Percentiles rank a stretch among this genome's conserved stretches.
These are phyloP conservation scores for Sitobion miscanthi DNA, from an alignment of 1,140 invertebrate species.

Conservation along the genomic window DNA sequence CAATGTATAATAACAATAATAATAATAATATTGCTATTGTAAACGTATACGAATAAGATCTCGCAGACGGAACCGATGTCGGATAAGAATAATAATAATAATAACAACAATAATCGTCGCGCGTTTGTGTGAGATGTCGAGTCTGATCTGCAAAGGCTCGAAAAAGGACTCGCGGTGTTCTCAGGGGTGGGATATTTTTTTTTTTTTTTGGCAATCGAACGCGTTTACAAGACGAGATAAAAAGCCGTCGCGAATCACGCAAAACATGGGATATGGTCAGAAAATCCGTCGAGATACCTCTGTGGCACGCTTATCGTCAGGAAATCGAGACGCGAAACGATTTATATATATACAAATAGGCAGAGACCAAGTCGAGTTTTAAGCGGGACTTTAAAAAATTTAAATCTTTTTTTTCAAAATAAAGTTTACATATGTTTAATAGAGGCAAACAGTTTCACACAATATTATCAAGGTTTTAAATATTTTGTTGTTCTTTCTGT, in stretches of 20 bases:
- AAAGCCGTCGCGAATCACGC: not conserved
- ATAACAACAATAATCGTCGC: not conserved
- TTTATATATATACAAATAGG: not conserved
- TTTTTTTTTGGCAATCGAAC: slow-evolving; percentile 8
- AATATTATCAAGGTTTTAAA: no score
- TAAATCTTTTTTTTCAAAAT: not conserved
- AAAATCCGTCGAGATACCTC: not conserved
- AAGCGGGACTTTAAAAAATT: not conserved
- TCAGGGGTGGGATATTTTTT: not conserved
- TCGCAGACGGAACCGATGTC: not conserved
- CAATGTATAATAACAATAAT: not conserved
- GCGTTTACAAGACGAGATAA: not conserved
- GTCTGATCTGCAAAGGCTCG: not conserved
- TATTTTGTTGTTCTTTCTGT: no score
- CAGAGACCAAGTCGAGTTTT: not conserved
- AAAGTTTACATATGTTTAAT: not conserved
- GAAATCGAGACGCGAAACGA: not conserved
- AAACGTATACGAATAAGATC: not conserved
- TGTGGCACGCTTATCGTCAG: not conserved
- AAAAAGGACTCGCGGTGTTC: not conserved
- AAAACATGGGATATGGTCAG: not conserved
- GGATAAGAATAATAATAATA: not conserved
- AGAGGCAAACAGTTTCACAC: not conserved
- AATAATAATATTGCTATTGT: not conserved
- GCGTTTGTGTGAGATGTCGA: not conserved